These are phyloP conservation scores for Anastrepha ludens DNA, from an alignment of 1,140 invertebrate species.

Conservation along the genomic window DNA sequence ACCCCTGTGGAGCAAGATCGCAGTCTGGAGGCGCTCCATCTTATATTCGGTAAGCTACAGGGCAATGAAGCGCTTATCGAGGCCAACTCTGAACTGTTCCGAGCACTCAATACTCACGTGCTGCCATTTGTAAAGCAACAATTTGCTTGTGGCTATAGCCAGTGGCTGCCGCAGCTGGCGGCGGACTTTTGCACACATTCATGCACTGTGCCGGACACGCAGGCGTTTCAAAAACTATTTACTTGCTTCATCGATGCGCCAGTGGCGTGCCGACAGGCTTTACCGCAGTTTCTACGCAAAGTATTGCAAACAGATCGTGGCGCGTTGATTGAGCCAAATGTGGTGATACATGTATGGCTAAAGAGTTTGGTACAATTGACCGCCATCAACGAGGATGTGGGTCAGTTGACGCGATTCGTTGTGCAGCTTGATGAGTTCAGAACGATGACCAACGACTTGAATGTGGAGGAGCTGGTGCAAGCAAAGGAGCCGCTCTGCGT, in stretches of 20 bases:
- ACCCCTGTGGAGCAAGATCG: slow-evolving; percentile 68
- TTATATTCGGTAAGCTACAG: slow-evolving; percentile 61
- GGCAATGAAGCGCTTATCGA: slow-evolving; percentile 27
- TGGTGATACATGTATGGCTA: slow-evolving; percentile 68
- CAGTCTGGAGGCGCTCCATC: slow-evolving; percentile 65
- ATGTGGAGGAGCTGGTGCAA: slow-evolving; percentile 59
- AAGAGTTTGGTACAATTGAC: slow-evolving; percentile 67
- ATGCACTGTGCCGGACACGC: slow-evolving; percentile 55
- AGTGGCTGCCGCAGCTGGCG: slow-evolving; percentile 66
- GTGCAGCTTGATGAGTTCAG: slow-evolving; percentile 63
- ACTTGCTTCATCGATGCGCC: slow-evolving; percentile 60
- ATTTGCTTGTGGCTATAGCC: slow-evolving; percentile 62
- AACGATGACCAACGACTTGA: slow-evolving; percentile 53
- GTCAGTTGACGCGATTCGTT: slow-evolving; percentile 60
- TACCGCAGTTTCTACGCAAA: slow-evolving; percentile 64
- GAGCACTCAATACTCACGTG: slow-evolving; percentile 65
- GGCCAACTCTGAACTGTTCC: slow-evolving; percentile 55
- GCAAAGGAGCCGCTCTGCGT: slow-evolving; percentile 68
- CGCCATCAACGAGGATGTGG: slow-evolving; percentile 63
- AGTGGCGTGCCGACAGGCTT: slow-evolving; percentile 63
- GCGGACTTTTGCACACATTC: slow-evolving; percentile 64
- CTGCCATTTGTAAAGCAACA: slow-evolving; percentile 67
- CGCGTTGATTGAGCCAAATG: slow-evolving; percentile 45
- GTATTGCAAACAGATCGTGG: slow-evolving; percentile 58
- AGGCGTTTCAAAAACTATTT: slow-evolving; percentile 58